Evolutionary conservation across 2,888 invertebrate species (phyloP).

Genomic region (Acanthosepion esculentum): DNA sequence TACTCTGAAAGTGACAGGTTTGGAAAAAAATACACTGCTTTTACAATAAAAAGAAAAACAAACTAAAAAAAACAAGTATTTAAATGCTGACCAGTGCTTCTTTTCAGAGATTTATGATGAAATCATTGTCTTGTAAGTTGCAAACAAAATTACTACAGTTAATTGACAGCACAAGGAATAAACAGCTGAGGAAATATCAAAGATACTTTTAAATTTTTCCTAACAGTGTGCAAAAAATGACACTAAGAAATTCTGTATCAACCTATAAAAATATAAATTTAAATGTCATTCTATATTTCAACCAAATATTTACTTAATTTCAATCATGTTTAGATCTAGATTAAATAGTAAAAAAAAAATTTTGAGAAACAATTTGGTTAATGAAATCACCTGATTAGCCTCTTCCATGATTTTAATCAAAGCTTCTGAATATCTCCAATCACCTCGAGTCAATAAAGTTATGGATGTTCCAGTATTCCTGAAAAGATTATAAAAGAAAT

Average conservation of each 20-base stretch:
- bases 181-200: too few relatives aligned
- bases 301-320: neutral
- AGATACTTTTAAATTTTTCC: too few relatives aligned
- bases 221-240: too few relatives aligned
- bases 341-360: neutral
- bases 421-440: constrained; percentile 88
- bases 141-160: too few relatives aligned
- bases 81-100: too few relatives aligned
- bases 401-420: constrained; percentile 90
- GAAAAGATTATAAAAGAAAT: constrained; percentile 35
- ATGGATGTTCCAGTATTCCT: constrained; percentile 85
- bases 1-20: too few relatives aligned
- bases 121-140: too few relatives aligned
- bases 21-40: too few relatives aligned
- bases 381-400: constrained; percentile 80
- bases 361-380: neutral
- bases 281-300: neutral
- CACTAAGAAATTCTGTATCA: neutral
- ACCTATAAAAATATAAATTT: neutral
- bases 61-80: too few relatives aligned
- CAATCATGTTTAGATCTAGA: neutral
- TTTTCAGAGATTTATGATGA: too few relatives aligned
- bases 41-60: too few relatives aligned
- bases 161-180: too few relatives aligned
- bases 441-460: constrained; percentile 84